A percentile compares a stretch with the other conserved stretches of the same genome.
phyloP scores from a whole-genome alignment of 2,888 invertebrate species.

The Trichogramma dendrolimi region DNA sequence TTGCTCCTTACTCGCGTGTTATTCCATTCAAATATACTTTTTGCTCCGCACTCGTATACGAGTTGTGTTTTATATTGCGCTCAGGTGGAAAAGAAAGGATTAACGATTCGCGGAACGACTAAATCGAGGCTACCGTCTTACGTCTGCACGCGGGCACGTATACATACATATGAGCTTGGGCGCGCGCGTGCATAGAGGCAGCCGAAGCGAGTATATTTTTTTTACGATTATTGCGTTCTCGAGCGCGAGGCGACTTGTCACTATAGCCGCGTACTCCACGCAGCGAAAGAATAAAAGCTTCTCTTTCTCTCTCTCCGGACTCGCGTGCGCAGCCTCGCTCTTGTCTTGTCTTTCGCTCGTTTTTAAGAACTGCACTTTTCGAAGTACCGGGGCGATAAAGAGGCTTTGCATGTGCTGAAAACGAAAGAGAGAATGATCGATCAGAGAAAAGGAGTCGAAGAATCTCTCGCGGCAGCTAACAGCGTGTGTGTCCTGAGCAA shows the following conservation, averaged over 20 bases:
- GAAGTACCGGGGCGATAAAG: too few species aligned
- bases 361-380: not conserved
- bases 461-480: not conserved
- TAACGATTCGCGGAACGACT: not conserved
- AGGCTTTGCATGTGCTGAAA: too few species aligned
- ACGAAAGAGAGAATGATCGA: slow-evolving; percentile 12
- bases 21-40: not conserved
- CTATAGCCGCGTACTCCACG: slow-evolving; percentile 28
- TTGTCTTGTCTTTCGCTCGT: not conserved
- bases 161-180: not conserved
- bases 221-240: slow-evolving; percentile 47
- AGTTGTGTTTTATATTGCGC: not conserved
- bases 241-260: slow-evolving; percentile 38
- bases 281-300: slow-evolving; percentile 11
- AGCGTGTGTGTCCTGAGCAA: slow-evolving; percentile 22
- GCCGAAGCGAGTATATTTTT: slow-evolving; percentile 32
- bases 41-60: not conserved
- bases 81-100: not conserved
- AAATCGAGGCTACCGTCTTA: slow-evolving; percentile 24
- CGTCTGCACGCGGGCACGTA: slow-evolving; percentile 15
- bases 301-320: not conserved
- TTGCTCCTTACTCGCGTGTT: not conserved
- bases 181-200: slow-evolving; percentile 41
- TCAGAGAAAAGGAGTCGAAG: slow-evolving; percentile 2
- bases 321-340: not conserved